These are phyloP conservation scores for Lagorchestes hirsutus DNA, from an alignment of 2,797 vertebrate species.

Conservation along the genomic window DNA sequence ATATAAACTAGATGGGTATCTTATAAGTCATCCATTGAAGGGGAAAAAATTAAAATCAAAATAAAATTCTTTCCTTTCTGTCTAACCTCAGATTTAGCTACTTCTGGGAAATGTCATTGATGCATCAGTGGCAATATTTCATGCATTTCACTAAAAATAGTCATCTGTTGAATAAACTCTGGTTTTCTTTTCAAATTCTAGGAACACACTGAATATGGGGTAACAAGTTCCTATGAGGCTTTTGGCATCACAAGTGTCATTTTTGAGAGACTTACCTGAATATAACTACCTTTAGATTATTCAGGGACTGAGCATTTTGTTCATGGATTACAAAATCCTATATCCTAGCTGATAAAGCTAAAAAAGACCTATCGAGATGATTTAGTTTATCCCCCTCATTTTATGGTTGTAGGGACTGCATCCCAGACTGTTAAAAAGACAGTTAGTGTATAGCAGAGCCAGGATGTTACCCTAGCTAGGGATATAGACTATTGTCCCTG, in stretches of 20 bases:
- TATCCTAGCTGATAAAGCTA: not conserved
- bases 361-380: not conserved
- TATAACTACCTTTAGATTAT: not conserved
- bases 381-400: no score
- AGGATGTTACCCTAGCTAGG: not conserved
- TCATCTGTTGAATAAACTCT: conserved; percentile 48
- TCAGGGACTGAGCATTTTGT: not conserved
- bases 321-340: not conserved
- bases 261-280: conserved; percentile 24
- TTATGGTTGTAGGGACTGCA: no score
- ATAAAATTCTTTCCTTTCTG: conserved; percentile 54
- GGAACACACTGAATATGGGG: conserved; percentile 28
- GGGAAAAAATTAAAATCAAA: conserved; percentile 54
- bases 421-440: not conserved
- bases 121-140: conserved; percentile 47
- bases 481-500: not conserved
- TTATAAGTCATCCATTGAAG: conserved; percentile 4
- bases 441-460: not conserved
- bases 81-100: conserved; percentile 57
- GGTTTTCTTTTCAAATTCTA: conserved; percentile 40
- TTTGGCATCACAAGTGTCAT: conserved; percentile 39
- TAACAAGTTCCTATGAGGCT: conserved; percentile 64
- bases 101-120: conserved; percentile 70
- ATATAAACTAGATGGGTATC: not conserved
- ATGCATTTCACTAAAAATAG: conserved; percentile 66